phyloP scores from a whole-genome alignment of 1,140 invertebrate species.

The Bombus confusus region DNA sequence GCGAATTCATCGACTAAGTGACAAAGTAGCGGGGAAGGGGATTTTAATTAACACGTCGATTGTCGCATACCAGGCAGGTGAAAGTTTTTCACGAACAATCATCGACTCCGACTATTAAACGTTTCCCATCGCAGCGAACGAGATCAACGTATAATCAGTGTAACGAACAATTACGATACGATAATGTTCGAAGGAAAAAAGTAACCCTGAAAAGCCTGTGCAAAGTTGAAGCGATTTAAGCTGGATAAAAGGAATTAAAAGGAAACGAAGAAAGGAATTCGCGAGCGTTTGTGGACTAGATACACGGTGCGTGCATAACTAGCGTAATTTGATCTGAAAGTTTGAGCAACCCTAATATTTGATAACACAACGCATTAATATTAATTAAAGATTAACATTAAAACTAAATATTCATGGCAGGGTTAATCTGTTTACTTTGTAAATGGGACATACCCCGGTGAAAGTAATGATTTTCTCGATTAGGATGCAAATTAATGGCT shows the following conservation, averaged over 20 bases:
- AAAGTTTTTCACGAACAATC: not conserved
- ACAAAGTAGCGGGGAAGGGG: not conserved
- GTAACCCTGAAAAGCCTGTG: not conserved
- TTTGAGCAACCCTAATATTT: conserved; percentile 21
- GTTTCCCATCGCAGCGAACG: too few relatives aligned
- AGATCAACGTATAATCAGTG: not conserved
- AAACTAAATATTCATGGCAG: conserved; percentile 29
- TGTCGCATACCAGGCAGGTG: not conserved
- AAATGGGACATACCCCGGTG: conserved; percentile 33
- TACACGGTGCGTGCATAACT: not conserved
- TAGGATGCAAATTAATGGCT: conserved; percentile 53
- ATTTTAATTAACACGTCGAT: conserved; percentile 1
- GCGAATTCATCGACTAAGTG: not conserved
- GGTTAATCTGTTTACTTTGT: conserved; percentile 49
- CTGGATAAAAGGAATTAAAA: too few relatives aligned
- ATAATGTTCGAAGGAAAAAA: not conserved
- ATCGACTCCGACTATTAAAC: not conserved
- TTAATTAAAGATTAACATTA: conserved; percentile 49
- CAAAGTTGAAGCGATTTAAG: not conserved
- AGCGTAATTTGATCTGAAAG: not conserved
- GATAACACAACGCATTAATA: conserved; percentile 48
- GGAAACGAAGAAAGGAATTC: not conserved
- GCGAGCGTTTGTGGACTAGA: too few relatives aligned
- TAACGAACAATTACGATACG: not conserved
- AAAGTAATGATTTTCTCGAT: conserved; percentile 54